These are phyloP conservation scores for Halichondria panicea DNA, from an alignment of 37 sponge, comb jelly and placozoan species.

Conservation along the genomic window DNA sequence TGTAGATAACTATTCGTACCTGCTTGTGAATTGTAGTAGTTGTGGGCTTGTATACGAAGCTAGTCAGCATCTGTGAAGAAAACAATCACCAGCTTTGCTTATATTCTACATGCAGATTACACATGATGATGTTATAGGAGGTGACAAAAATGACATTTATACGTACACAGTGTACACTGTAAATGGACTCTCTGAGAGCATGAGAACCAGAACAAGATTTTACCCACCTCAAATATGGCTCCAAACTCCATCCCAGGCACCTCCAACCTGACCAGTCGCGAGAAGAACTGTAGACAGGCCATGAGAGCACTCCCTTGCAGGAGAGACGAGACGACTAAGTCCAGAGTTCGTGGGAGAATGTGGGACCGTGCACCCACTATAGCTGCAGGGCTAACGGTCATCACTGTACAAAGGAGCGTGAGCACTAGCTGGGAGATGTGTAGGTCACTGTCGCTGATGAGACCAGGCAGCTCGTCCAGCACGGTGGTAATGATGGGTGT, in stretches of 20 bases:
- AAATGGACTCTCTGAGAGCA: too few relatives aligned
- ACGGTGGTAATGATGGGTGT: constrained; percentile 52
- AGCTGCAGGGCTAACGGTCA: constrained; percentile 57
- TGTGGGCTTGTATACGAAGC: constrained; percentile 37
- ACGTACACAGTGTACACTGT: too few relatives aligned
- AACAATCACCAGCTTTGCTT: background rate
- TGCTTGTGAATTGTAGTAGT: constrained; percentile 50
- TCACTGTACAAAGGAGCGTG: constrained; percentile 62
- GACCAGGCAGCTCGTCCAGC: constrained; percentile 80
- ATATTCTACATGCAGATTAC: background rate
- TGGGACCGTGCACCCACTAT: constrained; percentile 36
- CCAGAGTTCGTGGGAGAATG: constrained; percentile 60
- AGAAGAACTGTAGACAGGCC: constrained; percentile 76
- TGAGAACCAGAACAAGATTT: background rate
- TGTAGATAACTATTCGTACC: constrained; percentile 27
- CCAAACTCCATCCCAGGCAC: constrained; percentile 50
- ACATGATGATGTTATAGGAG: background rate
- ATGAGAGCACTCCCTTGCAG: constrained; percentile 80
- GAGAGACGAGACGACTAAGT: constrained; percentile 69
- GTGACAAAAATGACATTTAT: too few relatives aligned
- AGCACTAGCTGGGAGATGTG: constrained; percentile 94
- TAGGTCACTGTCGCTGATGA: constrained; percentile 91
- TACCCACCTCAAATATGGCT: constrained; percentile 33
- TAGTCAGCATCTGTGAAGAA: constrained; percentile 57
- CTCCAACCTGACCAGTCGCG: constrained; percentile 54